These are phyloP conservation scores for Malurus cyaneus DNA, from an alignment of 2,113 vertebrate genomes.

Conservation along the genomic window DNA sequence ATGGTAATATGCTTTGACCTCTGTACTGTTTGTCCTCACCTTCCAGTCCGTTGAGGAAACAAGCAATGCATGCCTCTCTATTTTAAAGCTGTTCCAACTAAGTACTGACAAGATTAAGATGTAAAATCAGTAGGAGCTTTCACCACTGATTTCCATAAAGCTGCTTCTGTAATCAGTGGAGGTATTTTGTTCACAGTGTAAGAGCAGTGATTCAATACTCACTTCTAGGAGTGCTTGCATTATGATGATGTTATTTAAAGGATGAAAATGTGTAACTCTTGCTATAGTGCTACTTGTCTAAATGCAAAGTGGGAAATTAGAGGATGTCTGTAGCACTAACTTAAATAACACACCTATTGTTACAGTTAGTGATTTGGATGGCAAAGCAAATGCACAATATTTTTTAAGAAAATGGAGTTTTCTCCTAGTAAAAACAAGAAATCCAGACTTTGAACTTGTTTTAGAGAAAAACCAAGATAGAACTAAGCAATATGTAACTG, in stretches of 20 bases:
- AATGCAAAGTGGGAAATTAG: not conserved
- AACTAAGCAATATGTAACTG: not conserved
- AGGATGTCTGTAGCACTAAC: not conserved
- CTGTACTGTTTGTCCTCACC: not conserved
- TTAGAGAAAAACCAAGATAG: too few species aligned
- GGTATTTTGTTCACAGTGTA: not conserved
- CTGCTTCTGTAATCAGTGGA: not conserved
- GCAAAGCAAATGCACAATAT: not conserved
- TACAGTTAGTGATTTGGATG: not conserved
- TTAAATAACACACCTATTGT: not conserved
- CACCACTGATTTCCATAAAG: not conserved
- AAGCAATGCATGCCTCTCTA: not conserved
- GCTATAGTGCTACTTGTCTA: not conserved
- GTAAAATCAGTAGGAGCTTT: not conserved
- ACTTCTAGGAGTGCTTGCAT: not conserved
- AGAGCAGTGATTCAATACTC: not conserved
- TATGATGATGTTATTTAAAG: not conserved
- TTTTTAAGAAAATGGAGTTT: not conserved
- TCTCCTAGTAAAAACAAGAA: not conserved
- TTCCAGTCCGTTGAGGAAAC: not conserved
- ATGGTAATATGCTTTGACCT: constrained; percentile 51
- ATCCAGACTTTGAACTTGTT: not conserved
- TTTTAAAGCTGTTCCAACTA: not conserved
- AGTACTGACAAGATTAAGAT: not conserved
- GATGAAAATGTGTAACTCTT: not conserved